Percentiles rank a stretch among this genome's conserved stretches.
Conservation (phyloP, 30 jellyfish, hydroid and myxozoan genomes). For the Turritopsis dohrnii region DNA sequence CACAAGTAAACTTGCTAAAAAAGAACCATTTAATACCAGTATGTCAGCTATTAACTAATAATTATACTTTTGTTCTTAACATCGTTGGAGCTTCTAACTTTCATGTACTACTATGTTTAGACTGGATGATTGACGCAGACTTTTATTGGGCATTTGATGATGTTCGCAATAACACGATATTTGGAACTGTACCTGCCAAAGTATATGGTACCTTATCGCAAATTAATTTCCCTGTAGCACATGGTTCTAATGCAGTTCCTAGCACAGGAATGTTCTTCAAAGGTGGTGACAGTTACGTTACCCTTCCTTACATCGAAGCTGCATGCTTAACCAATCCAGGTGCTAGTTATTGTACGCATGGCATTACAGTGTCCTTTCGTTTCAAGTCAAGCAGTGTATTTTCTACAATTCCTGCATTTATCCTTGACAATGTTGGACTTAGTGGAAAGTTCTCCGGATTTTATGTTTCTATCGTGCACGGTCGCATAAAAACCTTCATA, state of each 20-base stretch:
- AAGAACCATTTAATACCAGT: slow-evolving; percentile 72
- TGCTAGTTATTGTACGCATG: slow-evolving; percentile 60
- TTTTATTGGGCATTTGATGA: slow-evolving; percentile 84
- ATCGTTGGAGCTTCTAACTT: background rate
- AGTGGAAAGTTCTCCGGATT: background rate
- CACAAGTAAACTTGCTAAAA: slow-evolving; percentile 20
- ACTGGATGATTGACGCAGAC: slow-evolving; percentile 69
- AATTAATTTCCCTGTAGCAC: background rate
- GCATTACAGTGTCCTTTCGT: slow-evolving; percentile 63
- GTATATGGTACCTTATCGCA: slow-evolving; percentile 41
- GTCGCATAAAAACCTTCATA: background rate
- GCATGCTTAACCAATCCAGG: slow-evolving; percentile 76
- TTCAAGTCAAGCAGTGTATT: background rate
- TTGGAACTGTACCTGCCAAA: slow-evolving; percentile 69
- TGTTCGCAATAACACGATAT: slow-evolving; percentile 27
- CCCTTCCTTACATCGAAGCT: slow-evolving; percentile 34
- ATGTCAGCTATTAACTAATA: slow-evolving; percentile 22
- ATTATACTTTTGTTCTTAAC: background rate
- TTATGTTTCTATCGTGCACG: background rate
- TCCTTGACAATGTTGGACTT: slow-evolving; percentile 62
- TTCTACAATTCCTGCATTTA: background rate
- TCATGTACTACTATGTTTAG: slow-evolving; percentile 22
- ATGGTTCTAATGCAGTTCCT: background rate
- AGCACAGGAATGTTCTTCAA: slow-evolving; percentile 40
- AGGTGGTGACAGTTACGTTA: slow-evolving; percentile 47